Conservation (phyloP, 2,797 vertebrate genomes). For the Ctenochaetus hawaiiensis region DNA sequence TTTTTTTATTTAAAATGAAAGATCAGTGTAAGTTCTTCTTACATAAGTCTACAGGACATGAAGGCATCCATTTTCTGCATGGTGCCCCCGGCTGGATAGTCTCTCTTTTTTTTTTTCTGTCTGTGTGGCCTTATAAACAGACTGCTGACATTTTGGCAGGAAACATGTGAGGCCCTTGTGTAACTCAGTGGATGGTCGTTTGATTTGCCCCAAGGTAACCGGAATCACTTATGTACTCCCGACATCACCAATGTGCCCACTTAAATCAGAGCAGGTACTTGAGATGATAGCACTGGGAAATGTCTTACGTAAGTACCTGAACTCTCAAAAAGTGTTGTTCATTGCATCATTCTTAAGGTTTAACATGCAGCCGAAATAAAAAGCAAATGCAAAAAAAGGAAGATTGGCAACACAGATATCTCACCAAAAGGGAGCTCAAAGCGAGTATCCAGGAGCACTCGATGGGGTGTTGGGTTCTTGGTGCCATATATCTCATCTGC, state of each 20-base stretch:
- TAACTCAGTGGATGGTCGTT: slow-evolving; percentile 37
- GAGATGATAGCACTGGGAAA: slow-evolving; percentile 5
- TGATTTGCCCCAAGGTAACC: slow-evolving; percentile 34
- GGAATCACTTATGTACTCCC: slow-evolving; percentile 7
- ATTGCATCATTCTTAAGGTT: neutral
- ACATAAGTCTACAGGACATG: slow-evolving; percentile 9
- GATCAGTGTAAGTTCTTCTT: slow-evolving; percentile 14
- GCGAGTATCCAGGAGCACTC: slow-evolving; percentile 93
- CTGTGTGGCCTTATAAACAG: slow-evolving; percentile 4
- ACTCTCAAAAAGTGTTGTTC: neutral
- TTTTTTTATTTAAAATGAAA: neutral
- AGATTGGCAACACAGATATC: neutral
- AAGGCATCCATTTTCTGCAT: neutral
- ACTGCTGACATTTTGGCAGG: slow-evolving; percentile 64
- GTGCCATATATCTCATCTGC: slow-evolving; percentile 97
- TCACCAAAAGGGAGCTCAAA: slow-evolving; percentile 97
- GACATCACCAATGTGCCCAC: neutral
- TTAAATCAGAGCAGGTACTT: slow-evolving; percentile 4
- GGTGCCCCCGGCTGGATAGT: neutral
- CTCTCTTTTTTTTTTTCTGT: neutral
- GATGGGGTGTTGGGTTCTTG: slow-evolving; percentile 94
- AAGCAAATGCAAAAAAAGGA: neutral
- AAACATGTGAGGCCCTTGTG: slow-evolving; percentile 47
- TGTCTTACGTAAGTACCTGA: slow-evolving; percentile 19
- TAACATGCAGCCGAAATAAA: neutral